These are phyloP conservation scores for Yoshiicerus persimilis DNA, from an alignment of 1,140 invertebrate genomes.

Conservation along the genomic window DNA sequence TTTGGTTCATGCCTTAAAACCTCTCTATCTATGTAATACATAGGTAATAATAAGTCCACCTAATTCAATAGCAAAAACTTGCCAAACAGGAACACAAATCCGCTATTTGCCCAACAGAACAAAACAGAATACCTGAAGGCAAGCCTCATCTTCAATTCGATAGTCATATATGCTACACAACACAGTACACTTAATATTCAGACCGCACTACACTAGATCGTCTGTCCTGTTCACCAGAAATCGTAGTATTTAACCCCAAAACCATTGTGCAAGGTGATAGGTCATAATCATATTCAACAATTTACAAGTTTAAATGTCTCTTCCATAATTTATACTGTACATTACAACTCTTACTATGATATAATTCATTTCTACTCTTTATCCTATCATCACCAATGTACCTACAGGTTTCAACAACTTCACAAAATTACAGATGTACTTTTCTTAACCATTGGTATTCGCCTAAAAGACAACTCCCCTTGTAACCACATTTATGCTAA, in stretches of 20 bases:
- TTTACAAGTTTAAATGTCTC: not conserved
- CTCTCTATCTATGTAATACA: not conserved
- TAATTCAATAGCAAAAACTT: constrained; percentile 43
- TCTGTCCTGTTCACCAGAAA: not conserved
- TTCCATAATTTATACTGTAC: too few relatives aligned
- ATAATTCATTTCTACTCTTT: too few relatives aligned
- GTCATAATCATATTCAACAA: not conserved
- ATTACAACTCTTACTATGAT: too few relatives aligned
- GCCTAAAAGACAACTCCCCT: too few relatives aligned
- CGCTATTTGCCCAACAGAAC: constrained; percentile 39
- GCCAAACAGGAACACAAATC: constrained; percentile 47
- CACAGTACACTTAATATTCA: not conserved
- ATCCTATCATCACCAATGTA: too few relatives aligned
- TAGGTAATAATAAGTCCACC: constrained; percentile 14
- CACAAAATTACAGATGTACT: too few relatives aligned
- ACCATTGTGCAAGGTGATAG: not conserved
- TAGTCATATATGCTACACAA: not conserved
- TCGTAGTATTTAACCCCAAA: not conserved
- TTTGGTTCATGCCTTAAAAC: not conserved
- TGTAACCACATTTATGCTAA: too few relatives aligned
- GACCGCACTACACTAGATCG: not conserved
- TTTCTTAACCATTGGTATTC: too few relatives aligned
- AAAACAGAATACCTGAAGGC: constrained; percentile 7
- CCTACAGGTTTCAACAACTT: too few relatives aligned
- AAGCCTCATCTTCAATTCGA: not conserved